phyloP scores from a whole-genome alignment of 2,888 invertebrate species.

The Pachymerium ferrugineum region DNA sequence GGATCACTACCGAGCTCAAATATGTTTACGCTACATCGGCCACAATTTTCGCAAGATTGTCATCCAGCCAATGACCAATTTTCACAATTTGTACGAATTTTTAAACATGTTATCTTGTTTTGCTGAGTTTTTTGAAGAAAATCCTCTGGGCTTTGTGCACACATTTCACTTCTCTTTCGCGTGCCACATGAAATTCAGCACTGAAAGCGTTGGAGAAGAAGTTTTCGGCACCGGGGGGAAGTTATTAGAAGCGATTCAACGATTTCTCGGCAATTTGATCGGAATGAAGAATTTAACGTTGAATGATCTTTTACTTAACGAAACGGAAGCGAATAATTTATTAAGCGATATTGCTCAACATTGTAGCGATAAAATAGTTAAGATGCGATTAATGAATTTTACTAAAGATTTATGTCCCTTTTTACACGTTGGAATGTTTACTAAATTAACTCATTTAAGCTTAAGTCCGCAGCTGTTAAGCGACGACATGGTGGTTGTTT shows the following conservation, averaged over 20 bases:
- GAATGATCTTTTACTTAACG: constrained; percentile 67
- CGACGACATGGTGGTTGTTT: constrained; percentile 62
- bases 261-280: constrained; percentile 61
- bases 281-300: constrained; percentile 61
- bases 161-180: constrained; percentile 66
- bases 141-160: constrained; percentile 41
- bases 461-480: constrained; percentile 61
- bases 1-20: constrained; percentile 66
- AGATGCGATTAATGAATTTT: constrained; percentile 65
- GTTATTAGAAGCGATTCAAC: constrained; percentile 45
- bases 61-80: constrained; percentile 68
- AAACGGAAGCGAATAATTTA: constrained; percentile 60
- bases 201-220: constrained; percentile 47
- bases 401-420: constrained; percentile 64
- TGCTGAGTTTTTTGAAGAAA: constrained; percentile 51
- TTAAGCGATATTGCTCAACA: constrained; percentile 61
- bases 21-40: constrained; percentile 64
- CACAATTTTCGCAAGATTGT: constrained; percentile 60
- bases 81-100: constrained; percentile 76
- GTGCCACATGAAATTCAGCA: constrained; percentile 60
- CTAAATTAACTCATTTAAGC: constrained; percentile 60
- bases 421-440: constrained; percentile 67
- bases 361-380: constrained; percentile 59
- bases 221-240: constrained; percentile 71
- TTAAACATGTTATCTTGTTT: constrained; percentile 74